Evolutionary conservation across 2,113 vertebrate species (phyloP).

Genomic region (Edolisoma coerulescens): DNA sequence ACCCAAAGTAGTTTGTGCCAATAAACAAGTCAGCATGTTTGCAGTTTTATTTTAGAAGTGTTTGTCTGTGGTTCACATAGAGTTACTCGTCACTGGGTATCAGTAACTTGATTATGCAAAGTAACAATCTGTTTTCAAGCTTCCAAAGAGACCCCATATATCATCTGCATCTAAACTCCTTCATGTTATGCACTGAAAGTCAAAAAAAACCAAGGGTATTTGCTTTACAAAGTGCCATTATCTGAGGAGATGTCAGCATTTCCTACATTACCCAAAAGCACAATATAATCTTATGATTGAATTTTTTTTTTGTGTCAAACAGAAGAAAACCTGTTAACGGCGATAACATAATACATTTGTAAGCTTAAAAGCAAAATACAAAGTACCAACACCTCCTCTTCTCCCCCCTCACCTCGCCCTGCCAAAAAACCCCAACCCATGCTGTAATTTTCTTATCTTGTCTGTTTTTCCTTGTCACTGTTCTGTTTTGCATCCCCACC

Average conservation of each 20-base stretch:
- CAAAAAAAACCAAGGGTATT: background rate
- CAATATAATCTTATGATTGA: background rate
- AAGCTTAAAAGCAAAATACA: background rate
- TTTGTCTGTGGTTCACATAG: background rate
- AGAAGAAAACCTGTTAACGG: background rate
- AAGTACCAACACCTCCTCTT: background rate
- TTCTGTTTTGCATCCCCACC: background rate
- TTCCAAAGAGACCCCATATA: background rate
- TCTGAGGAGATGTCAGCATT: background rate
- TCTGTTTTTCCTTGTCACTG: background rate
- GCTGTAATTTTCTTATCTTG: background rate
- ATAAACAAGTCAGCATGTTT: background rate
- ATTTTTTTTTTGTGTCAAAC: background rate
- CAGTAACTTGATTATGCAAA: constrained; percentile 39
- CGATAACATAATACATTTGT: background rate
- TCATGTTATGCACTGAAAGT: background rate
- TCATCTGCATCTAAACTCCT: background rate
- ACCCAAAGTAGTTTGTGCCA: background rate
- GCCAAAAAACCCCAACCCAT: background rate
- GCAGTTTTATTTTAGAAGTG: background rate
- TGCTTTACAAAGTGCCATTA: background rate
- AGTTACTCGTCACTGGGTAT: constrained; percentile 8
- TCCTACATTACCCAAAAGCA: background rate
- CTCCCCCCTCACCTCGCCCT: rapidly evolving
- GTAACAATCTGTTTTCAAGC: constrained; percentile 18